Conservation (phyloP, 2,797 vertebrate species). For the Xenopus petersii region DNA sequence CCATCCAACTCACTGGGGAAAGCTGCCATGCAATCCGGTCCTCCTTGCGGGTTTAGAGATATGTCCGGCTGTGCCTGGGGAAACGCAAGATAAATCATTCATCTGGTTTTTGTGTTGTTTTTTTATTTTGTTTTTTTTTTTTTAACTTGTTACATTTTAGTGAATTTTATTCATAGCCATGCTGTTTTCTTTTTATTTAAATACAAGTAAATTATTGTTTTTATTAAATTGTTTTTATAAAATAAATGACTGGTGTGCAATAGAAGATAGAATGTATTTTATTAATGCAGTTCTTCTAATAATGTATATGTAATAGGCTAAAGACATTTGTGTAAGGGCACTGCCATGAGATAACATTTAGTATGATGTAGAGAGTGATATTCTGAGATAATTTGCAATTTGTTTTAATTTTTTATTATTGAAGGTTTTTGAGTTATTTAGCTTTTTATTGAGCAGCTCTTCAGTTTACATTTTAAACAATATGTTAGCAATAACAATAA, state of each 20-base stretch:
- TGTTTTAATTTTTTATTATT: no score
- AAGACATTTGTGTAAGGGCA: no score
- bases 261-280: neutral
- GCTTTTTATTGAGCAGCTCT: no score
- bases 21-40: conserved; percentile 18
- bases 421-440: no score
- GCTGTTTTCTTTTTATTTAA: neutral
- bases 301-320: no score
- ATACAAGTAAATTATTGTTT: neutral
- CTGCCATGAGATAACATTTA: neutral
- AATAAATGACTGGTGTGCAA: neutral
- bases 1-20: conserved; percentile 29
- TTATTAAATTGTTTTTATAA: conserved; percentile 16
- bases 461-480: no score
- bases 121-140: conserved; percentile 34
- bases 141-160: conserved; percentile 26
- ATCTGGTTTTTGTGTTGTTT: conserved; percentile 29
- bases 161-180: conserved; percentile 9
- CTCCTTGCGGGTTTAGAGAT: conserved; percentile 37
- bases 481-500: no score
- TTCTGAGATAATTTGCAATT: no score
- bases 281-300: no score
- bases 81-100: conserved; percentile 54
- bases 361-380: no score
- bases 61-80: conserved; percentile 56